phyloP scores from a whole-genome alignment of 2,888 invertebrate genomes.

The Subacronicta megacephala region DNA sequence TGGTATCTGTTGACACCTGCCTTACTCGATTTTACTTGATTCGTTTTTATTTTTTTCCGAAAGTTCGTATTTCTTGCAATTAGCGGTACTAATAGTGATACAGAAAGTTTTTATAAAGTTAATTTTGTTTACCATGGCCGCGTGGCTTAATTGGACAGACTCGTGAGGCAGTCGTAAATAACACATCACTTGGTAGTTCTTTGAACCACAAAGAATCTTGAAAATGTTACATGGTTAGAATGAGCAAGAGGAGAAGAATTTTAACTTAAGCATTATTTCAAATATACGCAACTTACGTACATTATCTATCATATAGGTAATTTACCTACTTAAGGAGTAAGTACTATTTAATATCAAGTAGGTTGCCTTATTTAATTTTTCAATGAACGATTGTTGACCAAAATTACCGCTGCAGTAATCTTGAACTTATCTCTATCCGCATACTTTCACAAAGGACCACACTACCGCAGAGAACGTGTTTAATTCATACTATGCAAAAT shows the following conservation, averaged over 20 bases:
- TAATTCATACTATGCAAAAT: slow-evolving; percentile 50
- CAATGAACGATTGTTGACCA: slow-evolving; percentile 10
- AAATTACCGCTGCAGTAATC: slow-evolving; percentile 18
- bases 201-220: no score
- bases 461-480: slow-evolving; percentile 24
- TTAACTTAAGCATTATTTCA: no score
- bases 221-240: no score
- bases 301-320: background rate
- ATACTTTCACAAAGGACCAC: slow-evolving; percentile 4
- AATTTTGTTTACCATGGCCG: background rate
- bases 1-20: slow-evolving; percentile 37
- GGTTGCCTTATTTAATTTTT: background rate
- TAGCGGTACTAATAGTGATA: slow-evolving; percentile 13
- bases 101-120: background rate
- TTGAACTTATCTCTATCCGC: slow-evolving; percentile 17
- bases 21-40: slow-evolving; percentile 29
- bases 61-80: slow-evolving; percentile 24
- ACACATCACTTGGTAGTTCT: no score
- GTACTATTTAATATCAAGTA: slow-evolving; percentile 17
- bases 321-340: background rate
- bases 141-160: slow-evolving; percentile 1
- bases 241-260: no score
- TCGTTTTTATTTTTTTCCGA: slow-evolving; percentile 16
- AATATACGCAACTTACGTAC: background rate
- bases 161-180: no score